phyloP scores from a whole-genome alignment of 2,797 vertebrate species.

The Knipowitschia caucasica region DNA sequence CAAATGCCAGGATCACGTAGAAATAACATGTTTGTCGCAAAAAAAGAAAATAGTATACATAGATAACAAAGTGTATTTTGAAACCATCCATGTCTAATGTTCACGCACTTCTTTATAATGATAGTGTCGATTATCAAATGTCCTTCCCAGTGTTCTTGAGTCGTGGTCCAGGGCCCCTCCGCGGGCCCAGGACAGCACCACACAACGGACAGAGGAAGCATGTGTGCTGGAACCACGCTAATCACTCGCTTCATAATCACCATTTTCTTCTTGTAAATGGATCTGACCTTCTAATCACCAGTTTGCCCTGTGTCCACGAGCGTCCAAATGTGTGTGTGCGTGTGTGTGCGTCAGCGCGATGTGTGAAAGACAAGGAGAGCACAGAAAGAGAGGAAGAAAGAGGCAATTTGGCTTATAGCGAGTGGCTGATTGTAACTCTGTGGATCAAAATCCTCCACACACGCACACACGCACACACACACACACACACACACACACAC shows the following conservation, averaged over 20 bases:
- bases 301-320: constrained; percentile 35
- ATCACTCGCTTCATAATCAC: constrained; percentile 53
- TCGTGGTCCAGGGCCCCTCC: background rate
- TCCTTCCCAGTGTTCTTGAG: background rate
- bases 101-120: background rate
- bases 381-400: constrained; percentile 1
- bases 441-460: constrained; percentile 47
- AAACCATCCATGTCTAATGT: too few relatives aligned
- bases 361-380: constrained; percentile 1
- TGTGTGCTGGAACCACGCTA: constrained; percentile 33
- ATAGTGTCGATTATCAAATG: background rate
- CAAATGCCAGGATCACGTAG: too few relatives aligned
- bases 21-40: too few relatives aligned
- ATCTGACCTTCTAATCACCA: constrained; percentile 61
- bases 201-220: background rate
- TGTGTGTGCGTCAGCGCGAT: background rate
- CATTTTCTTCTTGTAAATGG: constrained; percentile 56
- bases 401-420: constrained; percentile 56
- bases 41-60: too few relatives aligned
- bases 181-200: background rate
- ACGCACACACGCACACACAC: constrained; percentile 18
- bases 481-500: constrained; percentile 16
- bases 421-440: constrained; percentile 35
- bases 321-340: background rate
- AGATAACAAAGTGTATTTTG: too few relatives aligned